Base-by-base conservation (phyloP, 2,113 vertebrate species). In the Sceloporus tristichus region DNA sequence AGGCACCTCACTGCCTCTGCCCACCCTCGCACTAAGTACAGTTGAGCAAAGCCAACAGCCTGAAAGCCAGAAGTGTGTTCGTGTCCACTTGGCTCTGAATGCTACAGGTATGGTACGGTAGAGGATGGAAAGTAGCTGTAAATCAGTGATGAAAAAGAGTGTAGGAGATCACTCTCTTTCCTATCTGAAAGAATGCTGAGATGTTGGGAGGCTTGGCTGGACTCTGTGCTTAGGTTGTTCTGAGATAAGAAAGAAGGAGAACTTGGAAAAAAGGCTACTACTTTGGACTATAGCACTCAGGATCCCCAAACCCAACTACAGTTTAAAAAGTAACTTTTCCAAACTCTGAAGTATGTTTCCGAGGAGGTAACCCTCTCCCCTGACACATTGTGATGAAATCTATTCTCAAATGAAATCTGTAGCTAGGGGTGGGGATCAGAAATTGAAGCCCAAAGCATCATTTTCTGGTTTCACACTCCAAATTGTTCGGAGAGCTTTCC, bases 81-180 rank as follows among this genome's bases (percentile, higher is more conserved):
- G 92, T 10, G 90, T 95, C 77, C 85, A 59, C 9, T 84, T 96
- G 84, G 85, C 94, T 27, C 86, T 96, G 38, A 85, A 80, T 4
- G 48, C 86, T 25, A 84, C 95, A 94, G 96, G 96, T 97, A 95
- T 4, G 89, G 66, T 29, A n/a, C 56, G 65, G 53, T 0, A 11
- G 27, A 23, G 42, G 77, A 71, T 19, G 7, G 27, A 62, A 29
- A 0, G 2, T 38, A 10, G 23, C 16, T 29, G 81, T 5, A 27
- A 68, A 42, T 10, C 9, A 7, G 27, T 21, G 4, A 21, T 10
- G 6, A 42, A 29, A 40, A 54, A 2, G 34, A 1, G 10, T 13
- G 27, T 8, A 23, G 9, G 19, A 25, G 34, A 19, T 16, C 8
- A 23, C 9, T 2, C 21, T 25, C 23, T 27, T 71, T 71, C 29